phyloP scores from a whole-genome alignment of 1,140 invertebrate species.

The Rhyzopertha dominica region DNA sequence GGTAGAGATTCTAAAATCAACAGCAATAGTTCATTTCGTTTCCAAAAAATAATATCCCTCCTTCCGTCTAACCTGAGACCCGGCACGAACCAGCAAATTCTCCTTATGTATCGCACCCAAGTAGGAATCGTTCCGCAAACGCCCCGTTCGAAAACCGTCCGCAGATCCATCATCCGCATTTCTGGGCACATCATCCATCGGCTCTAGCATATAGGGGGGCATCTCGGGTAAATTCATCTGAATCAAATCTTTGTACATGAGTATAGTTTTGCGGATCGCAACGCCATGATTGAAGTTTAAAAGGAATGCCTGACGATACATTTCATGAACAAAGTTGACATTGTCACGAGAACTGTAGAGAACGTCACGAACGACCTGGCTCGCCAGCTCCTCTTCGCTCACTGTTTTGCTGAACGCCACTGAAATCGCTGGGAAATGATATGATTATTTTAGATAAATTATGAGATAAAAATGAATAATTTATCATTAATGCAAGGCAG shows the following conservation, averaged over 20 bases:
- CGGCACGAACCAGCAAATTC: slow-evolving; percentile 71
- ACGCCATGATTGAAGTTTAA: slow-evolving; percentile 82
- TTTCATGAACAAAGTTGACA: slow-evolving; percentile 91
- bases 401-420: slow-evolving; percentile 32
- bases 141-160: slow-evolving; percentile 53
- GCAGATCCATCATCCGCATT: slow-evolving; percentile 34
- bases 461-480: no score
- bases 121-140: slow-evolving; percentile 78
- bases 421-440: slow-evolving; percentile 36
- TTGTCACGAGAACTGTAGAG: slow-evolving; percentile 86
- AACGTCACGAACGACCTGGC: slow-evolving; percentile 73
- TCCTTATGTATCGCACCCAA: slow-evolving; percentile 74
- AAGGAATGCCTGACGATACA: slow-evolving; percentile 89
- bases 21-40: slow-evolving; percentile 19
- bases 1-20: slow-evolving; percentile 78
- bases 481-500: no score
- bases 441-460: no score
- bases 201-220: slow-evolving; percentile 83
- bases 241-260: slow-evolving; percentile 96
- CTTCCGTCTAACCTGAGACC: slow-evolving; percentile 55
- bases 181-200: slow-evolving; percentile 51
- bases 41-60: slow-evolving; percentile 3
- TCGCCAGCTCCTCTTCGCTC: slow-evolving; percentile 37
- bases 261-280: slow-evolving; percentile 83
- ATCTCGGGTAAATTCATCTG: slow-evolving; percentile 74